A percentile compares a stretch with the other conserved stretches of the same genome.
Conservation (phyloP, 2,113 vertebrate genomes). For the Prietella phreatophila region DNA sequence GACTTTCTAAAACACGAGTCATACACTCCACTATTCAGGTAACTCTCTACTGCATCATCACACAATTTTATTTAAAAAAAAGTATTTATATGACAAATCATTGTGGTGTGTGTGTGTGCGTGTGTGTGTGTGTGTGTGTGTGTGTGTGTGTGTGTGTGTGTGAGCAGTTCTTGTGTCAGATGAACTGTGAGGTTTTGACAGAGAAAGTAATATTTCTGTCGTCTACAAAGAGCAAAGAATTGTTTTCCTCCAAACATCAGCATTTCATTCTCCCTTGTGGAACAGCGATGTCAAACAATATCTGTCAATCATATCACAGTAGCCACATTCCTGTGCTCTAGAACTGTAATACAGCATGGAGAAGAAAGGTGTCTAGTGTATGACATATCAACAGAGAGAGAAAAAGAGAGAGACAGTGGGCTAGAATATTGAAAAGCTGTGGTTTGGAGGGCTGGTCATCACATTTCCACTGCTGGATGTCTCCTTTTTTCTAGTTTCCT, state of each 20-base stretch:
- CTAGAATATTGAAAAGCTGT: background rate
- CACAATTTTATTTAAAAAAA: slow-evolving; percentile 33
- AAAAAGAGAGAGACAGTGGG: background rate
- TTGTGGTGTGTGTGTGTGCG: slow-evolving; percentile 22
- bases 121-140: slow-evolving; percentile 20
- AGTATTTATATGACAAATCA: slow-evolving; percentile 34
- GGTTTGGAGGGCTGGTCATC: slow-evolving; percentile 31
- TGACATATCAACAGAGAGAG: slow-evolving; percentile 26
- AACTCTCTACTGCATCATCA: slow-evolving; percentile 36
- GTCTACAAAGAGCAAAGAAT: slow-evolving; percentile 6
- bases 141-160: slow-evolving; percentile 26
- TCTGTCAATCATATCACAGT: slow-evolving; percentile 14
- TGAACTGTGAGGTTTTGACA: slow-evolving; percentile 16
- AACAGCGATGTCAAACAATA: slow-evolving; percentile 23
- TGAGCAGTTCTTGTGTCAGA: slow-evolving; percentile 14
- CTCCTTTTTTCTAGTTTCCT: slow-evolving; percentile 59
- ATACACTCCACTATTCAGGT: slow-evolving; percentile 23
- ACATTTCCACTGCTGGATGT: slow-evolving; percentile 20
- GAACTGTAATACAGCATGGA: slow-evolving; percentile 23
- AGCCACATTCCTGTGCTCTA: slow-evolving; percentile 19
- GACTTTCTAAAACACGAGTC: slow-evolving; percentile 30
- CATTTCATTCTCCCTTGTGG: slow-evolving; percentile 28
- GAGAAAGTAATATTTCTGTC: slow-evolving; percentile 21
- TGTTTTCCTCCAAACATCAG: slow-evolving; percentile 26
- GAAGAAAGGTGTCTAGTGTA: slow-evolving; percentile 1